Conservation (phyloP, 2,797 vertebrate species). For the Dermochelys coriacea region DNA sequence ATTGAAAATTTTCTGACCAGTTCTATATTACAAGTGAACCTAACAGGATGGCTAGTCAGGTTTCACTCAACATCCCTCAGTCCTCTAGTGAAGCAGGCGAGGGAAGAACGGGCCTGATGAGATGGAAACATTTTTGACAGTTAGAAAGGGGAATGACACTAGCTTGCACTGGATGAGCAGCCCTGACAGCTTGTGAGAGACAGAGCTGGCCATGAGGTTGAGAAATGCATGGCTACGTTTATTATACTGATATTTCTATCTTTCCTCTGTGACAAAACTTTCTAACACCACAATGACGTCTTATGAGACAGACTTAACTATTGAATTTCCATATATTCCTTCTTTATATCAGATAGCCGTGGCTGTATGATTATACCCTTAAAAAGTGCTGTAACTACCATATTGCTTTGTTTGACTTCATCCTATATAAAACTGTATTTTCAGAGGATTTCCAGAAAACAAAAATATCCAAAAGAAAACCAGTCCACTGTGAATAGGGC, state of each 20-base stretch:
- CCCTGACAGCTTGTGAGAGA: neutral
- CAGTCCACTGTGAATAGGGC: neutral
- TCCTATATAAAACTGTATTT: neutral
- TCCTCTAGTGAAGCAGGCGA: neutral
- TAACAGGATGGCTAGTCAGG: neutral
- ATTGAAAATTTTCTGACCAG: neutral
- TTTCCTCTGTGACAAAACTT: slow-evolving; percentile 16
- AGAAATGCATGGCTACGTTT: neutral
- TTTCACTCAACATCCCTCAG: neutral
- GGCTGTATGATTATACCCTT: neutral
- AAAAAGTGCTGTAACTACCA: neutral
- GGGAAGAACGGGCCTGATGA: neutral
- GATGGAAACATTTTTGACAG: neutral
- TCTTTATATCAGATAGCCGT: neutral
- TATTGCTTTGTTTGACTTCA: neutral
- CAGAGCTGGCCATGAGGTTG: neutral
- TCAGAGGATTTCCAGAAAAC: neutral
- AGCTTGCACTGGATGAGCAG: neutral
- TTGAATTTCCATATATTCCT: neutral
- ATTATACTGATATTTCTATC: neutral
- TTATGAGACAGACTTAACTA: neutral
- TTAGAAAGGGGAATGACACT: neutral
- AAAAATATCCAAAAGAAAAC: neutral
- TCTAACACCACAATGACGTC: neutral
- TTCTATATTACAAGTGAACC: neutral